Evolutionary conservation across 2,797 vertebrate species (phyloP).

Genomic region (Lacerta agilis): DNA sequence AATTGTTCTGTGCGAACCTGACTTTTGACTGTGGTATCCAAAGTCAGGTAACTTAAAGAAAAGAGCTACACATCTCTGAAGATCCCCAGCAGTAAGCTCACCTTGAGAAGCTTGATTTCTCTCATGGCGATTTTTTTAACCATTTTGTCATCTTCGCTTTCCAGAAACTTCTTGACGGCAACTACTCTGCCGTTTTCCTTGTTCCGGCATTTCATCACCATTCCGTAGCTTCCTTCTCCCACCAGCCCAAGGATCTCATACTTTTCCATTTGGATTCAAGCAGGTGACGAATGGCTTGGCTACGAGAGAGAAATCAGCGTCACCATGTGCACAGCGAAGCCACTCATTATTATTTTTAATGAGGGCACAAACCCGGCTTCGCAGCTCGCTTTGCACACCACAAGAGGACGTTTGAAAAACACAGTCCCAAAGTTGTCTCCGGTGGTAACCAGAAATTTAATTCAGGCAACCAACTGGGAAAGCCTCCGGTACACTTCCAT

Average conservation of each 20-base stretch:
- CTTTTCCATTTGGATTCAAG: slow-evolving; percentile 80
- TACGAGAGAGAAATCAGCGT: slow-evolving; percentile 42
- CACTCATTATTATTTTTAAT: background rate
- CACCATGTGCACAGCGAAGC: background rate
- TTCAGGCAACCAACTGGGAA: background rate
- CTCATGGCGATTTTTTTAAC: slow-evolving; percentile 88
- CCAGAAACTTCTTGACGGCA: slow-evolving; percentile 88
- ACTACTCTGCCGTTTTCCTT: slow-evolving; percentile 83
- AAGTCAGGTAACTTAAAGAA: background rate
- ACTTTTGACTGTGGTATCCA: background rate
- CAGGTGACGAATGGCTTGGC: slow-evolving; percentile 37
- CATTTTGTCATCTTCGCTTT: slow-evolving; percentile 84
- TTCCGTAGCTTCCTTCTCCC: slow-evolving; percentile 87
- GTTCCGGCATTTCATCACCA: slow-evolving; percentile 86
- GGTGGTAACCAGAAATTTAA: background rate
- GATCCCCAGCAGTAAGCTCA: slow-evolving; percentile 51
- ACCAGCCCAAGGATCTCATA: slow-evolving; percentile 85
- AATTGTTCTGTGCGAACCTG: background rate
- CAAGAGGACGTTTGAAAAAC: background rate
- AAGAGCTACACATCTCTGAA: background rate
- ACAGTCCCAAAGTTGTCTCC: background rate
- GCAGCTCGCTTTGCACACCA: background rate
- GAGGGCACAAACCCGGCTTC: background rate
- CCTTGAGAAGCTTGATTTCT: slow-evolving; percentile 87
- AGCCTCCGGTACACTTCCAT: background rate